Conservation (phyloP, 2,888 invertebrate species). For the Corbicula japonica region DNA sequence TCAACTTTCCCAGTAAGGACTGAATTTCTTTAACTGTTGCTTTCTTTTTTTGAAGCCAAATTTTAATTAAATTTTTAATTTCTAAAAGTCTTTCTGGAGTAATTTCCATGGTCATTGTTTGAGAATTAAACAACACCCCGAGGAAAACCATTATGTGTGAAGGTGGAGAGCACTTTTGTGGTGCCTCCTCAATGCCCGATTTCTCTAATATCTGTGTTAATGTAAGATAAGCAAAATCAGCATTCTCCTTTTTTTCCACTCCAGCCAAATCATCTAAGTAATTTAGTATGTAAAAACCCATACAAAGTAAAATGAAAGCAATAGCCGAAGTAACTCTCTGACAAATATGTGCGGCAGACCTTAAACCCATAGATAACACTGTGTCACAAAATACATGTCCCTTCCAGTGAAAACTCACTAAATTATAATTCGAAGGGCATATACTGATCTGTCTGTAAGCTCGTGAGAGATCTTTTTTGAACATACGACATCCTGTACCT, state of each 20-base stretch:
- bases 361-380: constrained; percentile 4
- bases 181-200: constrained; percentile 9
- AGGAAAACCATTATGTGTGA: constrained; percentile 6
- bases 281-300: no score
- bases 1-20: constrained; percentile 39
- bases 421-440: constrained; percentile 1
- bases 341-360: background rate
- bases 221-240: constrained; percentile 2
- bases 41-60: constrained; percentile 23
- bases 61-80: background rate
- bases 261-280: no score
- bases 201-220: background rate
- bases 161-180: constrained; percentile 10
- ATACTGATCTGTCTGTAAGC: constrained; percentile 11
- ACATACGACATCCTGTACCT: background rate
- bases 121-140: no score
- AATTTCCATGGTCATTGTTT: constrained; percentile 7
- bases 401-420: background rate
- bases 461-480: constrained; percentile 2
- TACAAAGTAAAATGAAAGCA: no score
- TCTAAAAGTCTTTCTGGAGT: no score
- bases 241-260: constrained; percentile 10
- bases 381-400: constrained; percentile 4
- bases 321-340: background rate
- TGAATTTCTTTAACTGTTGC: constrained; percentile 32